phyloP scores from a whole-genome alignment of 2,888 invertebrate genomes.

The Heteromurus nitidus region DNA sequence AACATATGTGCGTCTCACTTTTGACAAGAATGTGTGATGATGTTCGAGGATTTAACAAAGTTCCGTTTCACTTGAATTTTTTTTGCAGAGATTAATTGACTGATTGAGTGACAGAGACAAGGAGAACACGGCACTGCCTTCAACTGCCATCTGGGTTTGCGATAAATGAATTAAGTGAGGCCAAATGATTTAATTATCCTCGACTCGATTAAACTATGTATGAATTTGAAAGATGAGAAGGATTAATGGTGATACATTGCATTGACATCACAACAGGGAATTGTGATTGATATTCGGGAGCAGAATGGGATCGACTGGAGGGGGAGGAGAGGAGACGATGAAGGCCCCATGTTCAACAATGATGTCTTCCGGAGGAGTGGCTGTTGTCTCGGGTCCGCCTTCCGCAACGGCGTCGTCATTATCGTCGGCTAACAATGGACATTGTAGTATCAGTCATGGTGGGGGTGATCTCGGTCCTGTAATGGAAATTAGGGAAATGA shows the following conservation, averaged over 20 bases:
- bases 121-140: too few relatives aligned
- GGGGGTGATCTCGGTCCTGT: slow-evolving; percentile 41
- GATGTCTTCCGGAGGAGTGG: neutral
- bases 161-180: too few relatives aligned
- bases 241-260: neutral
- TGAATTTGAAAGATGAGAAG: too few relatives aligned
- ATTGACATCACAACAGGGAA: too few relatives aligned
- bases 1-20: neutral
- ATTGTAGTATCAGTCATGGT: slow-evolving; percentile 38
- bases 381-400: neutral
- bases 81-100: neutral
- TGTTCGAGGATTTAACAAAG: neutral
- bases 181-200: too few relatives aligned
- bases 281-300: too few relatives aligned
- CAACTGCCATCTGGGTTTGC: too few relatives aligned
- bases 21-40: too few relatives aligned
- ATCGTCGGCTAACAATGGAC: neutral
- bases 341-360: neutral
- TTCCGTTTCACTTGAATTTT: too few relatives aligned
- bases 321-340: neutral
- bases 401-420: neutral
- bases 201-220: too few relatives aligned
- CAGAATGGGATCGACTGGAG: too few relatives aligned
- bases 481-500: slow-evolving; percentile 57
- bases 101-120: too few relatives aligned